phyloP scores from a whole-genome alignment of 2,888 invertebrate genomes.

The Andricus curvator region DNA sequence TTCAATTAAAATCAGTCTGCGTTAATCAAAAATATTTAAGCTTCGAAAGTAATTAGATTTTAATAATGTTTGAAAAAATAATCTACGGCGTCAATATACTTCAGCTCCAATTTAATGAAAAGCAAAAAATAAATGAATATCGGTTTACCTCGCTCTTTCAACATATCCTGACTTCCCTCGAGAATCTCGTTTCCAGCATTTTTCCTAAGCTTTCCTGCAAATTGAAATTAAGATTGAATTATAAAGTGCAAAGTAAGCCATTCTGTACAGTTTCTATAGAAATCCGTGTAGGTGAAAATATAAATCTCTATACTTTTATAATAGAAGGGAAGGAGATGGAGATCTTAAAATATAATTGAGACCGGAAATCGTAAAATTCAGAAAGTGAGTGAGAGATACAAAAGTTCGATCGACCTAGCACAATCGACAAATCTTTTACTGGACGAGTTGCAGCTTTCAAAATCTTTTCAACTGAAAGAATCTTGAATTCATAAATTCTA shows the following conservation, averaged over 20 bases:
- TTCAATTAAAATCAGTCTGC: background rate
- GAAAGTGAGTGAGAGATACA: background rate
- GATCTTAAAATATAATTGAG: background rate
- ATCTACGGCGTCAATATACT: background rate
- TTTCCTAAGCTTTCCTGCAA: conserved; percentile 74
- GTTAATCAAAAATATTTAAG: background rate
- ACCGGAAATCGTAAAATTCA: background rate
- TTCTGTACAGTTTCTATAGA: too few species aligned
- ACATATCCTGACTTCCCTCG: conserved; percentile 75
- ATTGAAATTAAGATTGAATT: conserved; percentile 40
- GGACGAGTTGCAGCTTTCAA: background rate
- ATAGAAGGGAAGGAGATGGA: background rate
- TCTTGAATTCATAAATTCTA: background rate
- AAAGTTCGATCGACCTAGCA: too few species aligned
- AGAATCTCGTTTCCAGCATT: conserved; percentile 72
- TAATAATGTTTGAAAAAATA: background rate
- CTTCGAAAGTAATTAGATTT: background rate
- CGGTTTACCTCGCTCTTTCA: conserved; percentile 72
- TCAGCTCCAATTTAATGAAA: background rate
- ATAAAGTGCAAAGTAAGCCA: background rate
- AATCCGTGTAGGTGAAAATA: background rate
- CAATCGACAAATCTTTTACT: background rate
- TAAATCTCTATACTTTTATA: background rate
- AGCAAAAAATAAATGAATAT: conserved; percentile 4
- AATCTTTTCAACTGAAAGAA: background rate